Evolutionary conservation across 1,140 invertebrate species (phyloP), one percentile per base, ranked within the genome.

Genomic region (Campoletis sonorensis): DNA sequence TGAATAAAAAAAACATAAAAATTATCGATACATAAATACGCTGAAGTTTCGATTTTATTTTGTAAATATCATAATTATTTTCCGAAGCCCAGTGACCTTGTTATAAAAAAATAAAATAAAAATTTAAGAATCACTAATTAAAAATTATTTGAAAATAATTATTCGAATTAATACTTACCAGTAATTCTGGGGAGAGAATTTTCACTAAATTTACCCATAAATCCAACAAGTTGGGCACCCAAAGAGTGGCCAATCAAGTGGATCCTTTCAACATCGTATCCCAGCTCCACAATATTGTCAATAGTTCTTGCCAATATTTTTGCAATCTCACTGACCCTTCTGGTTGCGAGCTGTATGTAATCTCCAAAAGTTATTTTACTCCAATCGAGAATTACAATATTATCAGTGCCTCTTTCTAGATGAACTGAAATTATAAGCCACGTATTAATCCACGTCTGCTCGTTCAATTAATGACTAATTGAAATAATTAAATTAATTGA

Each of bases 191-290:
- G 83, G 13, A 82, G 54, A 0, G 70, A 45, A 49, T 82, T 79
- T 26, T 71, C 79, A 27, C 76, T 83, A 64, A 51, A 81, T 78
- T 81, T 88, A 27, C 89, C 89, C 7, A 85, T 70, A 76, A 87
- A 85, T 37, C 89, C 89, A 26, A 81, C 85, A 21, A 89, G 85
- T 40, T 91, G 90, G 8, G 85, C 88, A 23, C 90, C 90, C 58
- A 91, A 72, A 23, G 88, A 89, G 73, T 89, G 90, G 7, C 90
- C 90, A 33, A 91, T 80, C 16, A 88, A 26, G 71, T 90, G 88
- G 30, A 91, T 84, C 85, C 85, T 85, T 67, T 85, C 83, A 0
- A 83, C 37, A 67, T 83, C 27, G 4, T 83, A 71, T 40, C 85
- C 85, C 26, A 84, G 58, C 33, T 81, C 37, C 11, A 84, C 67